Conservation (phyloP, 2,888 invertebrate genomes). For the Scotopteryx bipunctaria region DNA sequence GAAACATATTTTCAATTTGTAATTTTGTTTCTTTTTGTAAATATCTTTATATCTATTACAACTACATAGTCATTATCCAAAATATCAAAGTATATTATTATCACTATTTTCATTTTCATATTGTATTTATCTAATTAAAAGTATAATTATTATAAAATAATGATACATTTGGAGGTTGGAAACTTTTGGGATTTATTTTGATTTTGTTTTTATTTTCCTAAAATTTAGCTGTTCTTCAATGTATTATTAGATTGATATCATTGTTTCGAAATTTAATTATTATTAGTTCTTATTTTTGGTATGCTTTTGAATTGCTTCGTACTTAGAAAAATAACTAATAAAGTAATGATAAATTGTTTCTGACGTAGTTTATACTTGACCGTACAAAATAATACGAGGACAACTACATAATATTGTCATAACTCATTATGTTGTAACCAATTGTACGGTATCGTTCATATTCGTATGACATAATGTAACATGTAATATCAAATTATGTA, state of each 20-base stretch:
- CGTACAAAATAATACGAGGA: slow-evolving; percentile 47
- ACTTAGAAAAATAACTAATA: slow-evolving; percentile 57
- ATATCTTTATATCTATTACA: slow-evolving; percentile 52
- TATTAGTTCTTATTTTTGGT: slow-evolving; percentile 42
- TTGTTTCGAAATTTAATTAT: slow-evolving; percentile 41
- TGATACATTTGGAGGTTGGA: slow-evolving; percentile 49
- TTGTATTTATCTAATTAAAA: slow-evolving; percentile 24
- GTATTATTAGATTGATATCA: slow-evolving; percentile 47
- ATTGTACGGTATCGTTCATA: slow-evolving; percentile 46
- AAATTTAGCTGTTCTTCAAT: slow-evolving; percentile 47
- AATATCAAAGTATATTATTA: slow-evolving; percentile 48
- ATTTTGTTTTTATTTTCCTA: slow-evolving; percentile 38
- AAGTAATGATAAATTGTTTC: slow-evolving; percentile 37
- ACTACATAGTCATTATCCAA: slow-evolving; percentile 63
- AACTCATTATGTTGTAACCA: slow-evolving; percentile 45
- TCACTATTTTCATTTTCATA: slow-evolving; percentile 37
- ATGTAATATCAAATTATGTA: slow-evolving; percentile 61
- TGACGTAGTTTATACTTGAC: slow-evolving; percentile 45
- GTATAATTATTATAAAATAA: slow-evolving; percentile 43
- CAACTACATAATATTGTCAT: slow-evolving; percentile 37
- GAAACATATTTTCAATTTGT: slow-evolving; percentile 44
- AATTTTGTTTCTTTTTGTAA: slow-evolving; percentile 57
- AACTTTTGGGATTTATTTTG: slow-evolving; percentile 47
- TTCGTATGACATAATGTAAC: slow-evolving; percentile 42
- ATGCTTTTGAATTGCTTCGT: slow-evolving; percentile 68